Evolutionary conservation across 2,888 invertebrate genomes (phyloP), one percentile per base, ranked within the genome.

Genomic region (Cephus runcator): DNA sequence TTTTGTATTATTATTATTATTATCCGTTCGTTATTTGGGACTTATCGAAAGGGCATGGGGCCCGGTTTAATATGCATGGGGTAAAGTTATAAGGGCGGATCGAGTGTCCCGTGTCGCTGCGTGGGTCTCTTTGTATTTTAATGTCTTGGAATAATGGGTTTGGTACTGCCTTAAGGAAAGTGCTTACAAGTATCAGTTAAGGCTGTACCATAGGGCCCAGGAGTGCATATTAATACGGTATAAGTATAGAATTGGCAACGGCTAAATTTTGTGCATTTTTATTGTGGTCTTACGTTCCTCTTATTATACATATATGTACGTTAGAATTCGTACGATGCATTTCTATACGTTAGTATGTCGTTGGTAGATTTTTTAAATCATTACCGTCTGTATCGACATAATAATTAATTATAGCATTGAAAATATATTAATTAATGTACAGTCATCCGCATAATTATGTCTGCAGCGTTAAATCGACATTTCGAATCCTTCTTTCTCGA

Each of bases 61-160:
- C 73, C 31, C 12, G 75, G 69, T 71, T 71, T 34, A 71, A 71
- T 71, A 71, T 71, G 71, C 31, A 71, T 71, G 71, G 71, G 71
- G 71, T 71, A 15, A 71, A 71, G 71, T 71, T 34, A 23, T 71
- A 71, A 71, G 71, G 71, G 71, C 71, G 71, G 31, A 23, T 71
- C 71, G 71, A 34, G 33, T 15, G 71, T 71, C 71, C 34, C 71
- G 31, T 34, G 71, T 71, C 34, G 71, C 71, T 34, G 71, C 71
- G 71, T 71, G 71, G 71, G 71, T 11, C 12, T 71, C 71, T 71
- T 71, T 71, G 71, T 71, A 71, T 71, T 71, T 71, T 71, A 71
- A 71, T 71, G 33, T 4, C 71, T 71, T 12, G 34, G 71, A 71
- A 71, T 71, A 71, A 71, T 71, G 34, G 71, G 33, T 23, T 23